Evolutionary conservation across 2,888 invertebrate genomes (phyloP).

Genomic region (Hirtodrosophila duncani): DNA sequence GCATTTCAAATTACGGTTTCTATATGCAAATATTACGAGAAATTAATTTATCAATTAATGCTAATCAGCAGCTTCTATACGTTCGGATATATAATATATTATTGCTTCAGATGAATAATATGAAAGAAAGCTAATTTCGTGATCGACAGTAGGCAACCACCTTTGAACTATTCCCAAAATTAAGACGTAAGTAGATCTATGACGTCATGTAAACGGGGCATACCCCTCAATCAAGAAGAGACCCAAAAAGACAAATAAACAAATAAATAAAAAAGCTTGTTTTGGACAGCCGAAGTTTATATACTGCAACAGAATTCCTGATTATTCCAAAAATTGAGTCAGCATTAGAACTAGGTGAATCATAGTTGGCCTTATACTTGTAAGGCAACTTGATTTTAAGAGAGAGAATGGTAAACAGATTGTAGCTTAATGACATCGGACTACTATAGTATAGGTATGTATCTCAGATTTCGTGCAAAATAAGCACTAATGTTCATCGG

Average conservation of each 20-base stretch:
- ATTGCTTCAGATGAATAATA: no score
- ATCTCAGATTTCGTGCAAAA: no score
- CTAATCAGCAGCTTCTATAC: constrained; percentile 1
- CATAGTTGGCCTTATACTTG: no score
- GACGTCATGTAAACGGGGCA: constrained; percentile 43
- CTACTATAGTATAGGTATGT: no score
- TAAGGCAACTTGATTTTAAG: no score
- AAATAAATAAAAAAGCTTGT: constrained; percentile 13
- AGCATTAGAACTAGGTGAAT: no score
- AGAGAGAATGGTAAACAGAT: no score
- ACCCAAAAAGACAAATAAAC: constrained; percentile 16
- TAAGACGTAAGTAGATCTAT: constrained; percentile 4
- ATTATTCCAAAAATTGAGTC: neutral
- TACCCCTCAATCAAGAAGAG: constrained; percentile 21
- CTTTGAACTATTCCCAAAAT: constrained; percentile 2
- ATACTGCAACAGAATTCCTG: neutral
- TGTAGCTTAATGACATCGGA: no score
- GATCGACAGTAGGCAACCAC: constrained; percentile 8
- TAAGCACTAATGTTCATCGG: no score
- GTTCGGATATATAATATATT: neutral
- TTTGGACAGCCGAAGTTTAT: no score
- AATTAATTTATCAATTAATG: constrained; percentile 22
- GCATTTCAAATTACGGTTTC: constrained; percentile 46
- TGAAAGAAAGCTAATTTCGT: constrained; percentile 17
- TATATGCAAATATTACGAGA: constrained; percentile 46